Base-by-base conservation (phyloP, 37 sponge, comb jelly and placozoan species). In the Theonella swinhoei region DNA sequence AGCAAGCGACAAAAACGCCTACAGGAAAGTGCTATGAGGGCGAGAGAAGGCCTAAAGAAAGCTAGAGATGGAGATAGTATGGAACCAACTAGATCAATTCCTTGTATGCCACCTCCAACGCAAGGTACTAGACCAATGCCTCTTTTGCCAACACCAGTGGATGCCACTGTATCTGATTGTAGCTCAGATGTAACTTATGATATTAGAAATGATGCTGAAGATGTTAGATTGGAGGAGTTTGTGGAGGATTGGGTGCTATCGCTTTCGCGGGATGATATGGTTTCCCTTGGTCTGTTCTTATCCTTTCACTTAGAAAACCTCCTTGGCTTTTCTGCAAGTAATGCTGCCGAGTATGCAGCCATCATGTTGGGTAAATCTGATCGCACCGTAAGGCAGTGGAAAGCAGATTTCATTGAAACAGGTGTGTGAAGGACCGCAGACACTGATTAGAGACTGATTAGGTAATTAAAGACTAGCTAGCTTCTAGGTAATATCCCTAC, bases 31-130 rank as follows among this genome's bases (percentile, higher is more conserved):
- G 70, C 70, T 19, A 36, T 26, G 33, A 71, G 25, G 9, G 82
- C 73, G 23, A 61, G 82, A 82, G 82, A 76, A 74, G 75, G 75
- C 19, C 37, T 62, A 3, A 62, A 76, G 77, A 33, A 39, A 38
- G 29, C 26, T 36, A 71, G 39, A 25, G 36, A 1, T 33, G 73
- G 20, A 28, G 54, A 47, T 47, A 47, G 54, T 14, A 14, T 14
- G 11, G 54, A 47, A 47, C 11, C 11, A 47, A 14, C 54, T 14
- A n/a, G n/a, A n/a, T n/a, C n/a, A n/a, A n/a, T n/a, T n/a, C n/a
- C n/a, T n/a, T n/a, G n/a, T n/a, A n/a, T n/a, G n/a, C n/a, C n/a
- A n/a, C n/a, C n/a, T n/a, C n/a, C n/a, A n/a, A n/a, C n/a, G n/a
- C 7, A 14, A 7, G 14, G 14, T 14, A 7, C 7, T 17, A 7